Evolutionary conservation across 2,113 vertebrate genomes (phyloP), one percentile per base, ranked within the genome.

Genomic region (Bubo scandiacus): DNA sequence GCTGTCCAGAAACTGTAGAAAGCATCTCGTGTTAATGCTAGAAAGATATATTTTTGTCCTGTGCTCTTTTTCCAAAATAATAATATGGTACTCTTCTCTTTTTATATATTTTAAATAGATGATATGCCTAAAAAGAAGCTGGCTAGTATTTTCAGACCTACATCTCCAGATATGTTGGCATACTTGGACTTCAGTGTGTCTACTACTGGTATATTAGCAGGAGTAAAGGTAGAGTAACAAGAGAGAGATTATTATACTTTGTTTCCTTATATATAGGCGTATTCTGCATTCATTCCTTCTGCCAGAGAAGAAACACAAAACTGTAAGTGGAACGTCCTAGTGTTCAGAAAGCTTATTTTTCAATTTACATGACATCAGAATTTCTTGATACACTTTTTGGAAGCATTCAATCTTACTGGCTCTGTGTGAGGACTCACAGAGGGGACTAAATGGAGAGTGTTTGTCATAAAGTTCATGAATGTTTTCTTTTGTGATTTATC

Each of bases 161-260:
- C 99, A 0, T 99, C 99, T 73, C 99, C 99, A 9, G 99, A 99
- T 59, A 98, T 98, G 98, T 96, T 99, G 12, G 99, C 99, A 1
- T 99, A 99, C 96, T 97, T 99, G 98, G 99, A 99, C 98, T 99
- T 99, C 98, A 99, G 99, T 12, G 99, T 99, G 89, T 99, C 99
- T 34, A 99, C 99, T 29, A 99, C 99, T 12, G 99, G 99, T 58
- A 99, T 99, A 96, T 97, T 99, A 65, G 99, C 99, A 11, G 99
- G 99, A 63, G 99, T 99, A 91, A 99, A 99, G 99, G 99, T 99
- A 98, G 30, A 71, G 77, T 73, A 86, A 36, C 30, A 72, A n/a
- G 29, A 78, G 12, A 65, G 19, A 86, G 10, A 51, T 58, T 49
- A 29, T 57, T 54, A 4, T 15, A 32, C 32, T 55, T 67, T 32